Conservation (phyloP, 2,113 vertebrate species). For the Ptilorrhoa leucosticta region DNA sequence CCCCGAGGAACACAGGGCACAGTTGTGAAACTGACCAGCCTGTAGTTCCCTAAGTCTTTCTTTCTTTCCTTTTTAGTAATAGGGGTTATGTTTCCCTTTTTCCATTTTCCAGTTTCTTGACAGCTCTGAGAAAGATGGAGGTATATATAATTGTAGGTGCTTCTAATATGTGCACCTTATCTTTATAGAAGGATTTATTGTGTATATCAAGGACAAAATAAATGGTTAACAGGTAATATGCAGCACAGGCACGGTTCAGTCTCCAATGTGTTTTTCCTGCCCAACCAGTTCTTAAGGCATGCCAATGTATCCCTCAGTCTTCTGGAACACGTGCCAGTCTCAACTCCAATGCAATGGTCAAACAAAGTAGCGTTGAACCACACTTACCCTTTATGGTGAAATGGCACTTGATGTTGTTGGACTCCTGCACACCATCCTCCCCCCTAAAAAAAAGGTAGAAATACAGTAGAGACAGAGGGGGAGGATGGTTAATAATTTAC, state of each 20-base stretch:
- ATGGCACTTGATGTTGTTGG: not conserved
- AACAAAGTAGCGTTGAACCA: not conserved
- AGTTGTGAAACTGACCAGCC: not conserved
- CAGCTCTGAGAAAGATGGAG: not conserved
- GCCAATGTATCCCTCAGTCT: not conserved
- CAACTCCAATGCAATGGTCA: not conserved
- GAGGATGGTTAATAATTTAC: not conserved
- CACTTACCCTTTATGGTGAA: not conserved
- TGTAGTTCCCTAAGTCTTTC: not conserved
- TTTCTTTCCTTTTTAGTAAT: not conserved
- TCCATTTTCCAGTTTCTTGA: not conserved
- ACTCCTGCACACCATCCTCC: rapidly evolving
- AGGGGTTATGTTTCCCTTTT: not conserved
- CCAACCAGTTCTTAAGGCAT: not conserved
- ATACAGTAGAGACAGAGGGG: not conserved
- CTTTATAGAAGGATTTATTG: not conserved
- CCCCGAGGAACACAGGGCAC: not conserved
- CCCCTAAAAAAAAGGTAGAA: not conserved
- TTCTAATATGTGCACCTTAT: not conserved
- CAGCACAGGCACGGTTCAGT: not conserved
- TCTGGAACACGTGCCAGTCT: not conserved
- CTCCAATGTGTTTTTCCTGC: not conserved
- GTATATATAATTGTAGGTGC: not conserved
- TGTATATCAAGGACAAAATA: not conserved
- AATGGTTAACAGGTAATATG: not conserved